Base-by-base conservation (phyloP, 2,888 invertebrate genomes). In the Homarus gammarus region DNA sequence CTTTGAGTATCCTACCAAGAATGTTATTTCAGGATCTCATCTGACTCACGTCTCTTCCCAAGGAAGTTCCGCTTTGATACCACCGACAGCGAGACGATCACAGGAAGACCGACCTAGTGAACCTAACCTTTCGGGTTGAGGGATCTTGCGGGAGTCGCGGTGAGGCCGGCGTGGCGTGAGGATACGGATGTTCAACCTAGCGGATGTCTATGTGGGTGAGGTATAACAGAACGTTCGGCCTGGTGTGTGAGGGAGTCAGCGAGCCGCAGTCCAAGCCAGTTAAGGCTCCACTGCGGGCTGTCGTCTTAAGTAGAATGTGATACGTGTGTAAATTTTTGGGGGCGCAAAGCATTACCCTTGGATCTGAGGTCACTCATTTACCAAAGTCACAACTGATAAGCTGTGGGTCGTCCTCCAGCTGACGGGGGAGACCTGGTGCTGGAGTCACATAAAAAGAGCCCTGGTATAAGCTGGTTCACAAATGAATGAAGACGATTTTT, bases 21-120 rank as follows among this genome's bases (percentile, higher is more conserved):
- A 56, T 56, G 56, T 56, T 56, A 56, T 56, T 56, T 56, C 56
- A 56, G 22, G 56, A 56, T 56, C 56, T 56, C 56, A 56, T 56
- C 56, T 56, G 56, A 56, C 56, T 56, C 56, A 18, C 12, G 2
- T 56, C 56, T 56, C 56, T 6, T 49, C 44, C 56, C 56, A 1
- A 56, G 56, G 56, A 56, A 56, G 56, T 56, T 56, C 22, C 18
- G 56, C 56, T 56, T 56, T 56, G 56, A 56, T 56, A 56, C 22
- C 3, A 56, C 56, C 22, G 22, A 12, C 22, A 15, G 18, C 56
- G 22, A 56, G 18, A 56, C 18, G 56, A 56, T 56, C 56, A 56
- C 56, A 56, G 22, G 56, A 18, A 56, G 22, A 22, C 56, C 56
- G 18, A 56, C 0, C 56, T 18, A 1, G 18, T 56, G 56, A 56